A percentile compares a stretch with the other conserved stretches of the same genome.
These are phyloP conservation scores for Neelides sp. DNA, from an alignment of 1,140 invertebrate species.

Conservation along the genomic window DNA sequence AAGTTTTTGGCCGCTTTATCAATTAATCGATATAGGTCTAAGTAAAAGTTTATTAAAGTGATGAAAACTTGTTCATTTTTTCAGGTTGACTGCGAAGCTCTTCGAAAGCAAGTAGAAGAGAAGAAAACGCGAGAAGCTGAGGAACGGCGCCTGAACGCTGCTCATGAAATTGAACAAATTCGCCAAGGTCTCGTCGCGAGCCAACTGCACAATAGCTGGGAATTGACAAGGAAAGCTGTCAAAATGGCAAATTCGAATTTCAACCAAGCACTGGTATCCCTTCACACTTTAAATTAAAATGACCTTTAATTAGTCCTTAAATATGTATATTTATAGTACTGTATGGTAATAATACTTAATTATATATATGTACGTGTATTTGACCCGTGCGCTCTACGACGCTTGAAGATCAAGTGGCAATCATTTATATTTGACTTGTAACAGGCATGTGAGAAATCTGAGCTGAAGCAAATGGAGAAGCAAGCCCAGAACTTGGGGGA, in stretches of 20 bases:
- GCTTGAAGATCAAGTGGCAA: too few species aligned
- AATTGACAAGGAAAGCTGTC: slow-evolving; percentile 36
- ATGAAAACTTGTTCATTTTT: slow-evolving; percentile 10
- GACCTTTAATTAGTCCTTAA: too few species aligned
- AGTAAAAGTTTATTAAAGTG: slow-evolving; percentile 8
- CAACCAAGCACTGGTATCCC: slow-evolving; percentile 56
- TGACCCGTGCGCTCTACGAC: too few species aligned
- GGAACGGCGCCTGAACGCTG: slow-evolving; percentile 47
- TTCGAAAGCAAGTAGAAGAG: slow-evolving; percentile 64
- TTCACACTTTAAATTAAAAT: too few species aligned
- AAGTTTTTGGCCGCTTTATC: background rate
- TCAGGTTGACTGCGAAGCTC: slow-evolving; percentile 59
- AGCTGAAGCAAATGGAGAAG: slow-evolving; percentile 43
- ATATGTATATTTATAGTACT: too few species aligned
- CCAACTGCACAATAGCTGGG: slow-evolving; percentile 42
- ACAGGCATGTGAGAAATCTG: slow-evolving; percentile 53
- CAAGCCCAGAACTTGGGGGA: slow-evolving; percentile 58
- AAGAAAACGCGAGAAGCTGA: slow-evolving; percentile 47
- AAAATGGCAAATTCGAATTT: slow-evolving; percentile 54
- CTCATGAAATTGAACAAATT: slow-evolving; percentile 39
- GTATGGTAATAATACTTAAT: too few species aligned
- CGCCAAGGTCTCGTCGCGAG: slow-evolving; percentile 48
- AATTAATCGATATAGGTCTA: background rate
- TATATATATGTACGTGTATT: too few species aligned
- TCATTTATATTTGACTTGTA: too few species aligned